Percentiles rank a stretch among this genome's conserved stretches.
These are phyloP conservation scores for Caenorhabditis sp. DNA, from an alignment of 2,888 invertebrate genomes.

Conservation along the genomic window DNA sequence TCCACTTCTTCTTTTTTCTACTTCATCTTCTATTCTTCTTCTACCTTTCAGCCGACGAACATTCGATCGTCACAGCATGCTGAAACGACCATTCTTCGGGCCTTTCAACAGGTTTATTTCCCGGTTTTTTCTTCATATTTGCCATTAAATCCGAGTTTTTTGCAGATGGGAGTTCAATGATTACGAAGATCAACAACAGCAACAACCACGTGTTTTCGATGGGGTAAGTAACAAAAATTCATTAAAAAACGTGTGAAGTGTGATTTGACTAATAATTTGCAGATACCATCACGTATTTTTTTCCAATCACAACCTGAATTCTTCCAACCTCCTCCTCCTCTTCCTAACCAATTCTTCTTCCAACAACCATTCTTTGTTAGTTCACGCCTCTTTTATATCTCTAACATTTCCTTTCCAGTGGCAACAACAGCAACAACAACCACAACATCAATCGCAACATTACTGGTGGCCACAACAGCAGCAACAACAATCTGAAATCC, in stretches of 20 bases:
- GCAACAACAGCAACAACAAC: slow-evolving; percentile 14
- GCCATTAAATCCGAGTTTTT: not conserved
- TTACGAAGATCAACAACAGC: not conserved
- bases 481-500: not conserved
- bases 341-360: not conserved
- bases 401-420: slow-evolving; percentile 9
- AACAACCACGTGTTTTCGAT: slow-evolving; percentile 6
- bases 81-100: slow-evolving; percentile 31
- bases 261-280: not conserved
- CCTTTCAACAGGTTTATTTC: slow-evolving; percentile 33
- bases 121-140: not conserved
- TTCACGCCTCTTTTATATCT: not conserved
- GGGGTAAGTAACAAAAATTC: too few relatives aligned
- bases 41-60: slow-evolving; percentile 27
- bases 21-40: not conserved
- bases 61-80: slow-evolving; percentile 27
- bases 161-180: slow-evolving; percentile 9
- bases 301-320: not conserved
- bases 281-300: not conserved
- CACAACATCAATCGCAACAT: slow-evolving; percentile 1
- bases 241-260: too few relatives aligned
- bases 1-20: not conserved
- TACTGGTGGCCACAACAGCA: not conserved
- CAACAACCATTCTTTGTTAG: not conserved
- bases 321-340: not conserved